Conservation (phyloP, 2,113 vertebrate species). For the Gorsachius goisagi region DNA sequence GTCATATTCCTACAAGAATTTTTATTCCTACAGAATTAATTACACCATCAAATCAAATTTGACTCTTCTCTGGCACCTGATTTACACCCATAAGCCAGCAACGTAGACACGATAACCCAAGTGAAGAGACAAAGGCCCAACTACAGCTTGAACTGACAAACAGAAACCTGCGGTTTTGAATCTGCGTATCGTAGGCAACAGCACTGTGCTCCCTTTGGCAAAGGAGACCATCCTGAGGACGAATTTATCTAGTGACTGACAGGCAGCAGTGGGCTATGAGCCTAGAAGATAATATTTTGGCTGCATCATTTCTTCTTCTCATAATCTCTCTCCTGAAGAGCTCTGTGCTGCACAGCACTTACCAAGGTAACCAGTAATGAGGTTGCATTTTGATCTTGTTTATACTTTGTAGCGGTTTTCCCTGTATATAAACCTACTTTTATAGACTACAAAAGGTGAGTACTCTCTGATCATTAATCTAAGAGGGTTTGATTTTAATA, state of each 20-base stretch:
- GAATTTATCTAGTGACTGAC: constrained; percentile 37
- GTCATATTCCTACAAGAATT: constrained; percentile 1
- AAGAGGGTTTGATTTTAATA: background rate
- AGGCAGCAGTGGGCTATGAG: constrained; percentile 28
- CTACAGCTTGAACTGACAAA: background rate
- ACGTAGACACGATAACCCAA: background rate
- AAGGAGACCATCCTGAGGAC: background rate
- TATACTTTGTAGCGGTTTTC: constrained; percentile 2
- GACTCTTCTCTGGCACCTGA: background rate
- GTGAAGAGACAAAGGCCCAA: background rate
- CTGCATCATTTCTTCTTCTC: constrained; percentile 31
- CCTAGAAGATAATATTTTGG: constrained; percentile 44
- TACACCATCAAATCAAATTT: background rate
- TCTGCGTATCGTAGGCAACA: background rate
- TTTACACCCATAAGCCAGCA: background rate
- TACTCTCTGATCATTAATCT: background rate
- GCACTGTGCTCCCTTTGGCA: constrained; percentile 1
- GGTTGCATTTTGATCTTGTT: constrained; percentile 37
- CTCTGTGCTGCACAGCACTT: background rate
- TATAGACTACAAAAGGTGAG: background rate
- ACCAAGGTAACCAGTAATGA: constrained; percentile 3
- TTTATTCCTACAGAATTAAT: constrained; percentile 29
- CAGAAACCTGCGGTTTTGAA: background rate
- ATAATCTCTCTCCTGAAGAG: background rate
- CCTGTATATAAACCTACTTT: background rate